Evolutionary conservation across 2,113 vertebrate genomes (phyloP).

Genomic region (Macaca nemestrina): DNA sequence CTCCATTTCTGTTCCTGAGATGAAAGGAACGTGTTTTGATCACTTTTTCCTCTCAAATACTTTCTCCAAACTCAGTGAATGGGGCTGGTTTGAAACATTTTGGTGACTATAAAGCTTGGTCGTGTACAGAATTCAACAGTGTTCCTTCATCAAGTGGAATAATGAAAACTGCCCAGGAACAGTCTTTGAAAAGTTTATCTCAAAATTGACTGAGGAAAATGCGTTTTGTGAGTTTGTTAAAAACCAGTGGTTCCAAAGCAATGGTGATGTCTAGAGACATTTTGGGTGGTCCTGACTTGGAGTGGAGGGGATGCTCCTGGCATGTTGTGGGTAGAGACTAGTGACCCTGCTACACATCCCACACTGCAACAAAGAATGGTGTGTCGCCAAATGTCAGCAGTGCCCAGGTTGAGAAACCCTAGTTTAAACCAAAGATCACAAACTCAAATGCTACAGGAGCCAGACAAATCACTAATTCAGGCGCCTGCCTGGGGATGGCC

Average conservation of each 20-base stretch:
- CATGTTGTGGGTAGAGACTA: no score
- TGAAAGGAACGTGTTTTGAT: not conserved
- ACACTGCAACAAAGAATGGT: fast-evolving
- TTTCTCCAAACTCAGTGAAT: not conserved
- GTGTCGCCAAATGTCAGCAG: not conserved
- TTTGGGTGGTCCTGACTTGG: not conserved
- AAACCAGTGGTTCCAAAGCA: not conserved
- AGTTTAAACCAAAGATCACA: not conserved
- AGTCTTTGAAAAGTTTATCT: not conserved
- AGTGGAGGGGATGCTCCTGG: fast-evolving
- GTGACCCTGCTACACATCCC: no score
- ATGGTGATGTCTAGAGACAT: not conserved
- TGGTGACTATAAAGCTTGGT: not conserved
- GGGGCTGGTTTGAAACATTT: not conserved
- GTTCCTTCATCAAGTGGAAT: not conserved
- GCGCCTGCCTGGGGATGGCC: fast-evolving
- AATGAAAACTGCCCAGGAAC: not conserved
- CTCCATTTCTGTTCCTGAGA: not conserved
- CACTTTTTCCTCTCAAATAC: not conserved
- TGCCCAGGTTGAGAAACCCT: not conserved
- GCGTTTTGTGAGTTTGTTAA: not conserved
- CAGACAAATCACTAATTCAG: fast-evolving
- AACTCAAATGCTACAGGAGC: not conserved
- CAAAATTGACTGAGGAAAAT: not conserved
- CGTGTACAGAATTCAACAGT: not conserved